Base-by-base conservation (phyloP, 1,140 invertebrate genomes). In the Platorchestia sp. region DNA sequence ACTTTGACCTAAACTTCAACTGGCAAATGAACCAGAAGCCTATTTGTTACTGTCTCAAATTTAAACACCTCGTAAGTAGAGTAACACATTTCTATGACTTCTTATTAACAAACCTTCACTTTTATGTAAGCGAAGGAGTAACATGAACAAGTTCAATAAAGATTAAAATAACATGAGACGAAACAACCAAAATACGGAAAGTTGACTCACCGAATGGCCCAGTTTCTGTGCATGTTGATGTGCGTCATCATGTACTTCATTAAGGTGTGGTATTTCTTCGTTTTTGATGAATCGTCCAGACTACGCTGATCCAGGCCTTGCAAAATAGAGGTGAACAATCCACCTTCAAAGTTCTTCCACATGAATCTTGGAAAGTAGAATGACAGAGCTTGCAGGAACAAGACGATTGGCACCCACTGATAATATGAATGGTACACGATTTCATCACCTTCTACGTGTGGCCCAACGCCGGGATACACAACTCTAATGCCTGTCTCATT, bases 391-490 rank as follows among this genome's bases (percentile, higher is more conserved):
- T 97, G 97, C 45, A 97, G 96, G 89, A 97, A 97, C 40, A 97
- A 96, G 19, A 97, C 96, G 90, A 97, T 97, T 59, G 97, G 97
- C 0, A 97, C 97, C 97, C 97, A 97, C 95, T 97, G 97, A 95
- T 97, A 97, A 95, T 97, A 97, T 45, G 96, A 96, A 95, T 97
- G 97, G 95, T 97, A 97, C 27, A 96, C 96, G 6, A 98, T 98
- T 95, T 98, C 98, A 16, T 98, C 98, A 0, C 97, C 97, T 19
- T 97, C 97, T 95, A 97, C 97, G 95, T 96, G 96, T 0, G 86
- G 47, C 40, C 96, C 96, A 5, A 97, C 96, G 1, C 97, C 96
- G 0, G 97, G 97, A 89, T 97, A 96, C 1, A 97, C 96, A 40
- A 97, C 96, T 40, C 89, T 0, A 36, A 87, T 42, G 0, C 95